Base-by-base conservation (phyloP, 2,797 vertebrate species). In the Threskiornis aethiopicus region DNA sequence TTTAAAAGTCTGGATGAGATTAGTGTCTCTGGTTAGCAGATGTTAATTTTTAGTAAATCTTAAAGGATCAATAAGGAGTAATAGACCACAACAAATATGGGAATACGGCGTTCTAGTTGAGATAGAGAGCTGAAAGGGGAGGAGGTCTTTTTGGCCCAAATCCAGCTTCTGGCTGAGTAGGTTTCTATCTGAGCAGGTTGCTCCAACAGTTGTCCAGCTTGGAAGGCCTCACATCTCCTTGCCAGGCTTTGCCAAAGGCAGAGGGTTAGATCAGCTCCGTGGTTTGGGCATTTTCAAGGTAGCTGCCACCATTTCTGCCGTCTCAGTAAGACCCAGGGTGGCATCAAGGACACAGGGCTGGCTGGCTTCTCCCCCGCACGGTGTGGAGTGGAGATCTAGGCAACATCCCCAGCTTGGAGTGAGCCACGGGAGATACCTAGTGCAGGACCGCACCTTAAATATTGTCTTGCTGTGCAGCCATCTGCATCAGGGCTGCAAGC, bases 21-120 rank as follows among this genome's bases (percentile, higher is more conserved):
- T 57, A 89, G 9, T 51, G 31, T 89, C 52, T 93, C 79, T 84
- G 57, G 24, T 83, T 75, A 88, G 80, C 72, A 86, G 87, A 67
- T 67, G 52, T 80, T 84, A 61, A 80, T 96, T 93, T 84, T 87
- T 79, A 92, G 79, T 92, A 88, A 78, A 81, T 82, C 70, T 65
- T 84, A 25, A 25, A 49, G 62, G 73, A 62, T 84, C 51, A 70
- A 8, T 62, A 87, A 67, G 44, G 25, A 83, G 28, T 80, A 85
- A 70, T 44, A 77, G 76, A 81, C 61, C 76, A 61, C 82, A 92
- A 59, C 69, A 91, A 94, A 89, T 71, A 52, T 15, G 41, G 49
- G 69, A 92, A 67, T 87, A 71, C 46, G 69, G 1, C 69, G 41
- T 71, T 92, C 42, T 89, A 73, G 20, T 13, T 84, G 82, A 80